Base-by-base conservation (phyloP, 2,888 invertebrate genomes). In the Caenorhabditis drosophilae region DNA sequence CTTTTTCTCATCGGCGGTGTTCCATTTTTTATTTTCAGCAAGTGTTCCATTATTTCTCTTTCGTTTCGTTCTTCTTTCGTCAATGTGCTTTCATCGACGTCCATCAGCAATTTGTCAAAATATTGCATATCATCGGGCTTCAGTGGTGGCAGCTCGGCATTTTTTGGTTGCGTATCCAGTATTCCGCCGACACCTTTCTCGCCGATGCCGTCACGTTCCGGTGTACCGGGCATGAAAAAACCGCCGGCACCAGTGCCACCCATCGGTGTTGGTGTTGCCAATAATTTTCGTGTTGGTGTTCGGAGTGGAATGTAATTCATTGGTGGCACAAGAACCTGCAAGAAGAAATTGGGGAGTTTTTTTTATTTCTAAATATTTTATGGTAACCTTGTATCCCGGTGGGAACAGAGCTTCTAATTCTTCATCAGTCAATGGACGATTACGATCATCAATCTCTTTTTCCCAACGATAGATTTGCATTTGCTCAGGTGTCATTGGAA, bases 121-220 rank as follows among this genome's bases (percentile, higher is more conserved):
- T 99, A 98, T 86, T 99, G 98, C 44, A 98, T 95, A 86, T 96
- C 96, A 86, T 99, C 98, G 0, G 98, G 98, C 85, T 99, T 98
- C 90, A 98, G 92, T 84, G 98, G 94, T 16, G 98, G 98, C 77
- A 98, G 88, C 86, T 97, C 97, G 0, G 91, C 91, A 36, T 88
- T 88, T 85, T 95, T 96, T 1, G 98, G 98, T 86, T 99, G 98
- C 84, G 93, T 93, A 85, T 98, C 97, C 15, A 82, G 44, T 7
- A 83, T 74, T 11, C 79, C 79, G 35, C 81, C 81, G 16, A 77
- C 75, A 42, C 70, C 72, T 45, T 81, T 80, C 51, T 78, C 78
- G 22, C 80, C 80, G 40, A 74, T 58, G 34, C 74, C 74, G 16
- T 74, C 70, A 3, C 75, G 48, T 40, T 81, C 81, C 4, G 84